Evolutionary conservation across 1,140 invertebrate genomes (phyloP).

Genomic region (Notospermus geniculatus): DNA sequence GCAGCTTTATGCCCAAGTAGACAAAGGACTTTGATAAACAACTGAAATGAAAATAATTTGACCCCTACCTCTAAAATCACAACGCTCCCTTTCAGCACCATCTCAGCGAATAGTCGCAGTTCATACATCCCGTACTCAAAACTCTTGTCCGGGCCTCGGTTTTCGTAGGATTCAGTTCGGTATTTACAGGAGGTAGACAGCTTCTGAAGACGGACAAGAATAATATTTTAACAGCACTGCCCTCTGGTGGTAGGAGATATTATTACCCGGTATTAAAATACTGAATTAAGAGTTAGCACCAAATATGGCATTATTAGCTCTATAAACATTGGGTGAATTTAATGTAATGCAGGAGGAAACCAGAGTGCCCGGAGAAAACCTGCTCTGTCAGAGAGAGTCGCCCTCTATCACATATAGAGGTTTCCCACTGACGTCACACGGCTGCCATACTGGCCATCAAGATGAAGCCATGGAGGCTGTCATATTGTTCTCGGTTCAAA

Average conservation of each 20-base stretch:
- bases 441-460: too few species aligned
- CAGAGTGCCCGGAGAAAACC: too few species aligned
- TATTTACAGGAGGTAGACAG: slow-evolving; percentile 32
- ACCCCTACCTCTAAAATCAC: slow-evolving; percentile 40
- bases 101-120: slow-evolving; percentile 39
- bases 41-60: background rate
- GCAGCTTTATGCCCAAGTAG: too few species aligned
- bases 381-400: too few species aligned
- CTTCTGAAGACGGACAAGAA: slow-evolving; percentile 22
- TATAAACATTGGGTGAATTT: background rate
- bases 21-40: background rate
- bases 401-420: background rate
- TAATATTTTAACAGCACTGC: too few species aligned
- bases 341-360: too few species aligned
- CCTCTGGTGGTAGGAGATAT: too few species aligned
- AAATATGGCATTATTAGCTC: background rate
- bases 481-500: too few species aligned
- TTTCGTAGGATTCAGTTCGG: slow-evolving; percentile 35
- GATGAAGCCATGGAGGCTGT: too few species aligned
- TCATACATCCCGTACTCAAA: slow-evolving; percentile 50
- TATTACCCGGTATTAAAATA: too few species aligned
- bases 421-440: too few species aligned
- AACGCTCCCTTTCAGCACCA: slow-evolving; percentile 47
- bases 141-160: slow-evolving; percentile 32
- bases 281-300: background rate